These are phyloP conservation scores for Limnodromus scolopaceus DNA, from an alignment of 2,797 vertebrate species.

Conservation along the genomic window DNA sequence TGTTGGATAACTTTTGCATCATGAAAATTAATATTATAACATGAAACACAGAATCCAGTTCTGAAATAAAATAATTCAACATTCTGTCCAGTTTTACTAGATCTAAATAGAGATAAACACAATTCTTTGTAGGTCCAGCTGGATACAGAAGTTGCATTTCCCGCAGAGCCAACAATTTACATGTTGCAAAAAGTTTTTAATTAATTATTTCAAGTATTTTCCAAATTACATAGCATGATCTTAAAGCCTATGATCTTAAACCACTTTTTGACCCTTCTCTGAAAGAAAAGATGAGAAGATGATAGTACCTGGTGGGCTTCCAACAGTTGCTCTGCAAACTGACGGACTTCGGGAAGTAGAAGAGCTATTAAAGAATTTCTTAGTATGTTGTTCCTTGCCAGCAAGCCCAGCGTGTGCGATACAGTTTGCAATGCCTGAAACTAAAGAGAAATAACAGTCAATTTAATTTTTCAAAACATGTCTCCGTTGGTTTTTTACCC, in stretches of 20 bases:
- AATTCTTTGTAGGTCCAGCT: neutral
- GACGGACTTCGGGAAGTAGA: conserved; percentile 81
- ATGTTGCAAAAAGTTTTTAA: neutral
- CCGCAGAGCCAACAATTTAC: neutral
- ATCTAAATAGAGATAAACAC: neutral
- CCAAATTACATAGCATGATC: neutral
- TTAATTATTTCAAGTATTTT: neutral
- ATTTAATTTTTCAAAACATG: neutral
- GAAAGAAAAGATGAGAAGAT: neutral
- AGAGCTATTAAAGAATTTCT: conserved; percentile 80
- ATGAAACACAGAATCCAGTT: neutral
- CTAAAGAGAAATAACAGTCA: conserved; percentile 69
- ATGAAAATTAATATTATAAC: neutral
- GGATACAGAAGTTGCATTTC: neutral
- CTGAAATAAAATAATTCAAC: neutral
- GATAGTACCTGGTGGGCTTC: conserved; percentile 81
- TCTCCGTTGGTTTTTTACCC: neutral
- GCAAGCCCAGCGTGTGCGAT: conserved; percentile 76
- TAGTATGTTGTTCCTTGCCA: conserved; percentile 82
- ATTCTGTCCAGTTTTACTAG: neutral
- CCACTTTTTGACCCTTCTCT: rapidly evolving
- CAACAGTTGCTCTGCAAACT: conserved; percentile 81
- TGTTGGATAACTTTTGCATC: neutral
- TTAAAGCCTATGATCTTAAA: neutral
- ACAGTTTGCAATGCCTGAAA: conserved; percentile 78